phyloP scores from a whole-genome alignment of 2,113 vertebrate genomes.

The Tricholaema leucomelas region DNA sequence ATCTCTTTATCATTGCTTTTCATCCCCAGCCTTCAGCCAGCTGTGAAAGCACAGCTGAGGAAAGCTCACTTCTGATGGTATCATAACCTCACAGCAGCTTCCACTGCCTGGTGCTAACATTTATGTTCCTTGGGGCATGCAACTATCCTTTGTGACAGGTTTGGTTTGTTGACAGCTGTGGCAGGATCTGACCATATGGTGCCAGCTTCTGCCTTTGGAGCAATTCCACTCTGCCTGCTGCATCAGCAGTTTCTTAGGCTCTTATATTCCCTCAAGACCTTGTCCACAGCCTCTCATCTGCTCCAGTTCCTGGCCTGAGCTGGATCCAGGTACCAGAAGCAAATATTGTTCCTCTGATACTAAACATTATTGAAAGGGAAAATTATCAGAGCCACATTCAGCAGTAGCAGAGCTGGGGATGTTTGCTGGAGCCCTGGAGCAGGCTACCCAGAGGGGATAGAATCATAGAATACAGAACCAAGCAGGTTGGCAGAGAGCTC shows the following conservation, averaged over 20 bases:
- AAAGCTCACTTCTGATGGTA: background rate
- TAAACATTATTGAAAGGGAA: background rate
- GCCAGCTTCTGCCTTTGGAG: background rate
- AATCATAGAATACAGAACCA: too few species aligned
- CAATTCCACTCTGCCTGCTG: background rate
- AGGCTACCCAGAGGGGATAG: background rate
- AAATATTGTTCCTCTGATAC: background rate
- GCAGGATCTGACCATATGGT: slow-evolving; percentile 42
- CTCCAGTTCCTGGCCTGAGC: background rate
- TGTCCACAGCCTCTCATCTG: background rate
- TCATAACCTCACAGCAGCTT: background rate
- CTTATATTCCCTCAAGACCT: background rate
- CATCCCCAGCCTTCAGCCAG: background rate
- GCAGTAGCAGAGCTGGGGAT: background rate
- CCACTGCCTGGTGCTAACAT: background rate
- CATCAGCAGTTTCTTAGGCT: background rate
- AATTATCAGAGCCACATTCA: background rate
- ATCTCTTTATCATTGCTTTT: background rate
- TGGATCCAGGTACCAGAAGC: background rate
- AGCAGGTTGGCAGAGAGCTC: too few species aligned
- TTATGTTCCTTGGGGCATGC: background rate
- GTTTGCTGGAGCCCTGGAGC: background rate
- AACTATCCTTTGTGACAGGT: slow-evolving; percentile 37
- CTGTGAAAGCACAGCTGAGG: background rate
- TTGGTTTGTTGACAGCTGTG: background rate